Conservation (phyloP, 2,797 vertebrate genomes). For the Synaphobranchus kaupii region DNA sequence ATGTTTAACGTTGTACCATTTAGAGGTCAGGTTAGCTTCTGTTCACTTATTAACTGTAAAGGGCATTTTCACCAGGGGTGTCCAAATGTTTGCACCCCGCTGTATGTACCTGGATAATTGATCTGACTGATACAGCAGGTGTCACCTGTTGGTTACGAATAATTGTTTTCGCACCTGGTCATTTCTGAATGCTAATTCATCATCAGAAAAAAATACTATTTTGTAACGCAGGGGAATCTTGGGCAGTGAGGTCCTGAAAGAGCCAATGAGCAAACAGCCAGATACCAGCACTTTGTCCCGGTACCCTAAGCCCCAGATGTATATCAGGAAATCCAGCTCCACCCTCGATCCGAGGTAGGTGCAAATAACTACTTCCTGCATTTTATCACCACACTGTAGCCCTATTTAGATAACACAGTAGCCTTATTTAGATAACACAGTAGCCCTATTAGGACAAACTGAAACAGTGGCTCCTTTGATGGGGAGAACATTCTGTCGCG, state of each 20-base stretch:
- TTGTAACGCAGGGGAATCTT: conserved; percentile 48
- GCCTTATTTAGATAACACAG: not conserved
- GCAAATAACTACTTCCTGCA: not conserved
- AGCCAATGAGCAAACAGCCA: conserved; percentile 37
- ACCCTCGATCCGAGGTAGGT: conserved; percentile 55
- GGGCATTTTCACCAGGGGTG: too few relatives aligned
- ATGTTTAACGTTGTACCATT: too few relatives aligned
- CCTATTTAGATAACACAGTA: not conserved
- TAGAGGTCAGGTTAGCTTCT: too few relatives aligned
- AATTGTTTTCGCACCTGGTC: not conserved
- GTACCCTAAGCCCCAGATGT: conserved; percentile 34
- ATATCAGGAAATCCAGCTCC: conserved; percentile 46
- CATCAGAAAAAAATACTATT: not conserved
- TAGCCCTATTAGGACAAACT: not conserved
- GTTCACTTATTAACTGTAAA: too few relatives aligned
- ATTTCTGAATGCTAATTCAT: not conserved
- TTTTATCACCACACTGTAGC: not conserved
- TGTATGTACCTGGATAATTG: not conserved
- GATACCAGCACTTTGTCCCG: conserved; percentile 37
- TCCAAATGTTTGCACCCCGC: too few relatives aligned
- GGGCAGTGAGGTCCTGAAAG: conserved; percentile 38
- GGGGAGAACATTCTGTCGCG: too few relatives aligned
- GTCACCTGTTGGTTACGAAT: not conserved
- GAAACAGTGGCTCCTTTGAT: not conserved
- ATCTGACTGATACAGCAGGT: not conserved